Evolutionary conservation across 2,888 invertebrate genomes (phyloP).

Genomic region (Mythimna vitellina): DNA sequence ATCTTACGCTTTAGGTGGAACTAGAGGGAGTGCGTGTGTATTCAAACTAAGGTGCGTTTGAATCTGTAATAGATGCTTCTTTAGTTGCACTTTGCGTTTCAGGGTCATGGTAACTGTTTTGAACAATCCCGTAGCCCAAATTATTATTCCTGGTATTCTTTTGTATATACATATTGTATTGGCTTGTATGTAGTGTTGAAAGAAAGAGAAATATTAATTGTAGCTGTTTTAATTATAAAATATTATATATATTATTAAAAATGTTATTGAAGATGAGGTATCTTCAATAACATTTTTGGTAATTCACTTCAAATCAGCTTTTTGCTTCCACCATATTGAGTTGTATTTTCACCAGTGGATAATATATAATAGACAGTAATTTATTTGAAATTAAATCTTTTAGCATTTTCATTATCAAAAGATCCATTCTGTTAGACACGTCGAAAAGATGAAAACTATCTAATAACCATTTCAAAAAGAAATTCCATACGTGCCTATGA

Average conservation of each 20-base stretch:
- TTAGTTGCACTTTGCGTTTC: no score
- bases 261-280: no score
- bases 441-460: conserved; percentile 3
- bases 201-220: neutral
- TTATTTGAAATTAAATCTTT: neutral
- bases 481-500: conserved; percentile 1
- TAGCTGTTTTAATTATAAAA: neutral
- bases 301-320: neutral
- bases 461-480: neutral
- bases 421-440: neutral
- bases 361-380: neutral
- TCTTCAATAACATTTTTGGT: neutral
- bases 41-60: no score
- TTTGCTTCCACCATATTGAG: neutral
- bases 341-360: neutral
- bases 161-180: no score
- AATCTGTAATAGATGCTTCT: no score
- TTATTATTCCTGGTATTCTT: no score
- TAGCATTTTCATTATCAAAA: neutral
- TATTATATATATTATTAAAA: no score
- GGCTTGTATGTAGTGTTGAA: no score
- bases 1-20: no score
- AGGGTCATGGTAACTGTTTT: no score
- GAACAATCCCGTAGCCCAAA: no score
- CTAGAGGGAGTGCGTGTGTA: no score